A percentile compares a stretch with the other conserved stretches of the same genome.
These are phyloP conservation scores for Microctonus hyperodae DNA, from an alignment of 2,888 invertebrate species.

Conservation along the genomic window DNA sequence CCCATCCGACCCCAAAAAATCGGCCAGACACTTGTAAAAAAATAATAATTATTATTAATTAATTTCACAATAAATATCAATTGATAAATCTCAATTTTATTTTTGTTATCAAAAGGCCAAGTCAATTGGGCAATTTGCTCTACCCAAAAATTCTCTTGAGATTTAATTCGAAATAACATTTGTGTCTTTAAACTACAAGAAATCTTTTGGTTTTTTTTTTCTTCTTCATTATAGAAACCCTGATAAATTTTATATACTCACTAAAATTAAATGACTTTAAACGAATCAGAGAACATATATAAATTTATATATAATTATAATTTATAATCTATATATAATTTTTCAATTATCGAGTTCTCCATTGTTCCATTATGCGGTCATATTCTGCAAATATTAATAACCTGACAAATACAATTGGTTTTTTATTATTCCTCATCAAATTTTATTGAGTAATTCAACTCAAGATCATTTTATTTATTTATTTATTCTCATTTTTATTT, in stretches of 20 bases:
- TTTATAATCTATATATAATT: neutral
- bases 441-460: neutral
- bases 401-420: neutral
- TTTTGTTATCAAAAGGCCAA: conserved; percentile 44
- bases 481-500: neutral
- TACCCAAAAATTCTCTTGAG: neutral
- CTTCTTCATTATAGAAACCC: neutral
- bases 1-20: neutral
- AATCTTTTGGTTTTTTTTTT: neutral
- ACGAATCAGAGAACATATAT: neutral
- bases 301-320: neutral
- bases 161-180: neutral
- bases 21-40: neutral
- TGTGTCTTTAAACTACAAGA: neutral
- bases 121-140: conserved; percentile 48
- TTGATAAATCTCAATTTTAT: conserved; percentile 51
- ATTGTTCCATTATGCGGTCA: neutral
- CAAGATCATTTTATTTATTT: neutral
- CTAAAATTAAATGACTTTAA: neutral
- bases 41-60: conserved; percentile 1
- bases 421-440: neutral
- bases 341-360: neutral
- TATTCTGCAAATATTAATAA: neutral
- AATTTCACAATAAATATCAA: neutral
- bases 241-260: neutral